These are phyloP conservation scores for Pseudococcus longispinus DNA, from an alignment of 2,888 invertebrate species.

Conservation along the genomic window DNA sequence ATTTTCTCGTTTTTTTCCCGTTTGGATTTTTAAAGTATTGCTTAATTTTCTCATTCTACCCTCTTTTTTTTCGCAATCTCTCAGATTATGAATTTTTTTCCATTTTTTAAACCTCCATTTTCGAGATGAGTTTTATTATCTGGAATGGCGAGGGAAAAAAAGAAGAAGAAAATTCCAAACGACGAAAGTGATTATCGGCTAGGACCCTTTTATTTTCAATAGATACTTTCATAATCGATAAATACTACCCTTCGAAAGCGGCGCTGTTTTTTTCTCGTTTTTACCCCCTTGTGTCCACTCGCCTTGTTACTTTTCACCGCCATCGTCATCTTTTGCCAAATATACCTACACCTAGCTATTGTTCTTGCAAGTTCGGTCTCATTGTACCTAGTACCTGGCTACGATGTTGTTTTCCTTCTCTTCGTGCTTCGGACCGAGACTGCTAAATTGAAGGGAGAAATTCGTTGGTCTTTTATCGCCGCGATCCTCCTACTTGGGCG, in stretches of 20 bases:
- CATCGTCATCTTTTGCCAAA: neutral
- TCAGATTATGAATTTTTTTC: too few species aligned
- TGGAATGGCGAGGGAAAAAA: neutral
- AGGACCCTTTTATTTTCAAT: neutral
- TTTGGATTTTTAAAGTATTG: too few species aligned
- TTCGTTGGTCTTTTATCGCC: neutral
- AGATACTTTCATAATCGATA: neutral
- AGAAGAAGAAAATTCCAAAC: neutral
- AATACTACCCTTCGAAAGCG: neutral
- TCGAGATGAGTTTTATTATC: neutral
- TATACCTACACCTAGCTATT: neutral
- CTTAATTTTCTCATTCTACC: too few species aligned
- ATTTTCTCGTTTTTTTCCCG: too few species aligned
- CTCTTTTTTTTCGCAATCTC: too few species aligned
- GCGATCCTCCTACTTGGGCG: neutral
- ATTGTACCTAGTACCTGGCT: neutral
- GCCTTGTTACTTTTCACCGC: neutral
- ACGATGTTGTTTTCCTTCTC: neutral
- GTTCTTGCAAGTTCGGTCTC: neutral
- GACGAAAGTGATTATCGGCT: neutral
- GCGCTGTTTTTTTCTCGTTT: neutral
- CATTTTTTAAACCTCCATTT: too few species aligned
- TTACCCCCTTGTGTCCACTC: neutral
- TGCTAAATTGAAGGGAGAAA: neutral
- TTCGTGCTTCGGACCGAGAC: neutral